These are phyloP conservation scores for Aleiodes leptofemur DNA, from an alignment of 2,888 invertebrate genomes.

Conservation along the genomic window DNA sequence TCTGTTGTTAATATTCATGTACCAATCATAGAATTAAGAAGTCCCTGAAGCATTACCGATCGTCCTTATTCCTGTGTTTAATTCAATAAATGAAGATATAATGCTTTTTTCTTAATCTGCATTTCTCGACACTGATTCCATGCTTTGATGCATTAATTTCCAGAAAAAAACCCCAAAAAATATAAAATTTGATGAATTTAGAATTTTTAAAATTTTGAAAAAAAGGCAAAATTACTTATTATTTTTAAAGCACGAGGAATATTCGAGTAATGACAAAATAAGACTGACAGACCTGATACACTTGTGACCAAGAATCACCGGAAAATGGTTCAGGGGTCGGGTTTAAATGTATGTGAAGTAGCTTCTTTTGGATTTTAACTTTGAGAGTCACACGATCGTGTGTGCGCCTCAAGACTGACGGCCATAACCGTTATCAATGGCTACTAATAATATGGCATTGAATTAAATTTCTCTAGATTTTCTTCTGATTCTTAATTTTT, in stretches of 20 bases:
- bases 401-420: neutral
- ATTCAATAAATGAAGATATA: neutral
- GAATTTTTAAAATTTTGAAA: neutral
- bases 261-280: constrained; percentile 24
- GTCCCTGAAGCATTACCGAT: constrained; percentile 69
- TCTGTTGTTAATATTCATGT: constrained; percentile 50
- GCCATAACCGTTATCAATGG: constrained; percentile 6
- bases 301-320: constrained; percentile 59
- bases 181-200: too few species aligned
- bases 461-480: neutral
- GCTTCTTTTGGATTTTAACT: constrained; percentile 26
- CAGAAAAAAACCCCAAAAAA: neutral
- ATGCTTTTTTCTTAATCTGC: neutral
- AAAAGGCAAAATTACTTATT: neutral
- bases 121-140: constrained; percentile 8
- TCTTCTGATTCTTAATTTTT: too few species aligned
- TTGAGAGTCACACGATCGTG: constrained; percentile 6
- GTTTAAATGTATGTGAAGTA: constrained; percentile 16
- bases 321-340: constrained; percentile 70
- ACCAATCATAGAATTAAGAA: constrained; percentile 67
- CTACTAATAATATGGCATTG: constrained; percentile 1
- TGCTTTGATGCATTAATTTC: neutral
- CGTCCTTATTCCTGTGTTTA: constrained; percentile 36
- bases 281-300: constrained; percentile 20
- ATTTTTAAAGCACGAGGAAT: neutral